Evolutionary conservation across 2,888 invertebrate genomes (phyloP).

Genomic region (Callyntrura guangdongensis): DNA sequence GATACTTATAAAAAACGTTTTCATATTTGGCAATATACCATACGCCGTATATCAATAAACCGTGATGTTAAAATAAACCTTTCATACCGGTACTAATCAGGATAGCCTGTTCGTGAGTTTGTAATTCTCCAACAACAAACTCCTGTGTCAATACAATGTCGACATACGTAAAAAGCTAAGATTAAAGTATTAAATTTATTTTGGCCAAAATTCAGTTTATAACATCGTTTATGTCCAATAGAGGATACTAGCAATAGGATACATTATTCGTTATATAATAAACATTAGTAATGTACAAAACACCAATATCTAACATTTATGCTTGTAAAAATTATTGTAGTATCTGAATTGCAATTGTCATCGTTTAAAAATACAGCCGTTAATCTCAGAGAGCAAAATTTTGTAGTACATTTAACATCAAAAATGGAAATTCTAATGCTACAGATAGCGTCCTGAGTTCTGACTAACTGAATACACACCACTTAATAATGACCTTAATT

Average conservation of each 20-base stretch:
- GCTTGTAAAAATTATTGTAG: background rate
- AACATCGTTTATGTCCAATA: conserved; percentile 8
- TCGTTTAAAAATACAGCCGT: background rate
- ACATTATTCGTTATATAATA: background rate
- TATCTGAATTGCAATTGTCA: background rate
- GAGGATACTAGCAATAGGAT: background rate
- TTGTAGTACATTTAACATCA: background rate
- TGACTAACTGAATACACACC: too few species aligned
- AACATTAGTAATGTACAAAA: conserved; percentile 26
- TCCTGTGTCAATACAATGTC: background rate
- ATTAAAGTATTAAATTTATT: conserved; percentile 9
- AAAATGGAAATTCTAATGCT: too few species aligned
- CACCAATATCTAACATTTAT: background rate
- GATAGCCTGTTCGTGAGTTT: background rate
- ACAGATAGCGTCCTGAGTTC: too few species aligned
- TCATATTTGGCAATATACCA: too few species aligned
- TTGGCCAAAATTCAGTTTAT: conserved; percentile 46
- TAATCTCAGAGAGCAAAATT: conserved; percentile 34
- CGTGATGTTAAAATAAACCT: too few species aligned
- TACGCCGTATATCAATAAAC: too few species aligned
- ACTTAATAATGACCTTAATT: too few species aligned
- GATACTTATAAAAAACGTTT: too few species aligned
- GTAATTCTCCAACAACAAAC: background rate
- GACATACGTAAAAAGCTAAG: conserved; percentile 5
- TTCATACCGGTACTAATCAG: too few species aligned